These are phyloP conservation scores for Sisyra nigra DNA, from an alignment of 2,888 invertebrate genomes.

Conservation along the genomic window DNA sequence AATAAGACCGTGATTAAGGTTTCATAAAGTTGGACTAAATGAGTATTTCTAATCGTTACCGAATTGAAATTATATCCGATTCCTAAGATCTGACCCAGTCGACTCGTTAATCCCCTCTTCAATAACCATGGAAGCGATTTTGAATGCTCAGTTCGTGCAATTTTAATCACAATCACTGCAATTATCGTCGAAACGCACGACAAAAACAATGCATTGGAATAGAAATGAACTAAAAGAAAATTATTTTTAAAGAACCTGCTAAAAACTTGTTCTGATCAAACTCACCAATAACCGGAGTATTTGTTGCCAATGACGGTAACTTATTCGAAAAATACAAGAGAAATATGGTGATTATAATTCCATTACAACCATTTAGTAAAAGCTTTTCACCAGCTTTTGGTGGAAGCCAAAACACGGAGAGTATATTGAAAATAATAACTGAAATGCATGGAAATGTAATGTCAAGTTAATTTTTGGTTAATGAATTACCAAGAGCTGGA, in stretches of 20 bases:
- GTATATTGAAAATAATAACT: slow-evolving; percentile 41
- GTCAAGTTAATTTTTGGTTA: slow-evolving; percentile 1
- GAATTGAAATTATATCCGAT: slow-evolving; percentile 19
- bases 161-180: slow-evolving; percentile 34
- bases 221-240: slow-evolving; percentile 34
- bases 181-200: slow-evolving; percentile 34
- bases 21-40: too few relatives aligned
- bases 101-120: slow-evolving; percentile 19
- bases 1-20: too few relatives aligned
- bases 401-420: slow-evolving; percentile 47
- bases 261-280: too few relatives aligned
- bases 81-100: slow-evolving; percentile 27
- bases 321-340: slow-evolving; percentile 45
- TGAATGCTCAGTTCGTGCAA: slow-evolving; percentile 30
- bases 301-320: slow-evolving; percentile 34
- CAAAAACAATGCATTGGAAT: slow-evolving; percentile 35
- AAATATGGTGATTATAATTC: slow-evolving; percentile 41
- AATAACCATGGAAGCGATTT: slow-evolving; percentile 33
- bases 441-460: slow-evolving; percentile 15
- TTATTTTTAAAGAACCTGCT: too few relatives aligned
- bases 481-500: slow-evolving; percentile 36
- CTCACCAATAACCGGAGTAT: slow-evolving; percentile 39
- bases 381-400: slow-evolving; percentile 50
- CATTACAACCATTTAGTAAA: slow-evolving; percentile 37
- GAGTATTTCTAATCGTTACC: too few relatives aligned